Base-by-base conservation (phyloP, 2,888 invertebrate genomes). In the Philopedon plagiatum region DNA sequence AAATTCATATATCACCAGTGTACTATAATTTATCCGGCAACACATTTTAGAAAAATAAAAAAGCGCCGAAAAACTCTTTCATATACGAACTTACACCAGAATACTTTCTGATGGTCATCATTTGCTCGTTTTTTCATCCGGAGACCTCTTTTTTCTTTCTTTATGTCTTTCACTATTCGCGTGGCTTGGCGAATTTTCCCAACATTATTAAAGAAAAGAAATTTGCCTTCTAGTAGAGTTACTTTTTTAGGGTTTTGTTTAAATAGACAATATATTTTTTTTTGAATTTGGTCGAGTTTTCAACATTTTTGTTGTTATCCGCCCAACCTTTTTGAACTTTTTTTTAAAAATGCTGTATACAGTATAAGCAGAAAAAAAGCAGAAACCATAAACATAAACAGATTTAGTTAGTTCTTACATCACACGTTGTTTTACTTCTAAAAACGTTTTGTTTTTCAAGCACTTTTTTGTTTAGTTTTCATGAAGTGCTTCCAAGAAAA, bases 101-200 rank as follows among this genome's bases (percentile, higher is more conserved):
- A 41, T 7, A 41, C 41, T 41, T 41, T 41, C 41, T 41, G 41
- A 41, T 41, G 41, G 41, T 41, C 41, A 18, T 41, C 9, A 41
- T 41, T 41, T 41, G 7, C 41, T 18, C 15, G 41, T 18, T 41
- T 41, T 41, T 41, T 41, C 41, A n/a, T 15, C 18, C 5, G 18
- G 15, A 41, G 41, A 41, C 18, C 15, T 15, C 41, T 41, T 41
- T 41, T 41, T 39, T 39, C 37, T 41, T 18, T 18, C 41, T 41
- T 41, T 41, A 41, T 18, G 18, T 41, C 18, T 18, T 9, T 7
- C 18, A 41, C 41, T 41, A 41, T 41, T 5, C 7, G 1, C 41
- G 1, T 15, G 15, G 11, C 41, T 18, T 41, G 4, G 15, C 41
- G 18, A 41, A 41, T 41, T 41, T 41, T 41, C 18, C 18, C 18